Conservation (phyloP, 2,113 vertebrate species). For the Eira barbara region DNA sequence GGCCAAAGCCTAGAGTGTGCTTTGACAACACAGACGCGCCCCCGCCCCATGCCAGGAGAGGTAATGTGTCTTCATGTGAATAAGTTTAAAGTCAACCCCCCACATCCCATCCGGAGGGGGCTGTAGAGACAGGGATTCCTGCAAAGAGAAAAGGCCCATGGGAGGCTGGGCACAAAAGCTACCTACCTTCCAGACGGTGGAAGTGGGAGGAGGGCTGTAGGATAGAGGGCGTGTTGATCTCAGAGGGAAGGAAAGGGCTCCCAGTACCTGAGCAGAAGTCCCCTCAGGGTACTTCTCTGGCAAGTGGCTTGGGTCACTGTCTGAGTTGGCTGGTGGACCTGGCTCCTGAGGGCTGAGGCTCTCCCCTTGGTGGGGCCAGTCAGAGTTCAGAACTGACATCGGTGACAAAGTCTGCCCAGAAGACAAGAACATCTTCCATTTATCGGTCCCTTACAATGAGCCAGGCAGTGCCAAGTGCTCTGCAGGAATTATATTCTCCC, state of each 20-base stretch:
- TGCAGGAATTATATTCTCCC: not conserved
- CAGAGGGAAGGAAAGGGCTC: not conserved
- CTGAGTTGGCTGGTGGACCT: constrained; percentile 24
- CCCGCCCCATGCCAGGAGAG: not conserved
- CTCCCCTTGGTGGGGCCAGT: not conserved
- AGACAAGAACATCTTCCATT: not conserved
- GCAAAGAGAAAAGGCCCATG: not conserved
- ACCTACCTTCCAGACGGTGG: not conserved
- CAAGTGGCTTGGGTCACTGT: constrained; percentile 76
- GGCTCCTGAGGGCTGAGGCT: not conserved
- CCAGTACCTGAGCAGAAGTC: constrained; percentile 65
- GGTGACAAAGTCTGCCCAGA: not conserved
- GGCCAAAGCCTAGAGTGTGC: not conserved
- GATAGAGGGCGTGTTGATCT: not conserved
- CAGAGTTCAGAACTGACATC: not conserved
- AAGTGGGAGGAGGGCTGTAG: not conserved
- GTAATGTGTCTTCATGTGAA: not conserved
- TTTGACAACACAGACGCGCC: not conserved
- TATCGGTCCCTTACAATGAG: not conserved
- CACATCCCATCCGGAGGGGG: not conserved
- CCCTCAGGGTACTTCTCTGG: constrained; percentile 72
- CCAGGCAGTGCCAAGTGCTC: not conserved
- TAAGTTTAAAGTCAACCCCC: not conserved
- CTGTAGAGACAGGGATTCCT: not conserved
- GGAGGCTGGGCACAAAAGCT: not conserved